Evolutionary conservation across 1,140 invertebrate species (phyloP).

Genomic region (Drosophila sp.): DNA sequence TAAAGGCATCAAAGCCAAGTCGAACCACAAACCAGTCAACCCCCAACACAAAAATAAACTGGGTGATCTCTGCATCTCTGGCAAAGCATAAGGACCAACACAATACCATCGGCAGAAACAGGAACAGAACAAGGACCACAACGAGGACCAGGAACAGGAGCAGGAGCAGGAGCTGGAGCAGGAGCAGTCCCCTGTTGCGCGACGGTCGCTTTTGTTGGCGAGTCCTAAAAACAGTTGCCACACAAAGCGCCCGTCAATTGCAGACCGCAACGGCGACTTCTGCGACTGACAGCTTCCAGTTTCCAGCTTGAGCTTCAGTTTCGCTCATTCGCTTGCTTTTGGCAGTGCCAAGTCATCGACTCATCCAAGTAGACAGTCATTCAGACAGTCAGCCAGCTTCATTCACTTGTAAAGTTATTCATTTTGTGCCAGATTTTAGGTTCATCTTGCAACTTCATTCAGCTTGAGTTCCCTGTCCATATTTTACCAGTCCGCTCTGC

Average conservation of each 20-base stretch:
- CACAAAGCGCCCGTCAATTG: slow-evolving; percentile 80
- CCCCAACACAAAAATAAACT: slow-evolving; percentile 9
- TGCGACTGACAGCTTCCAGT: slow-evolving; percentile 69
- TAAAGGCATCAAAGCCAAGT: slow-evolving; percentile 49
- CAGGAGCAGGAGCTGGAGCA: slow-evolving; percentile 6
- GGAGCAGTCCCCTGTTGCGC: slow-evolving; percentile 65
- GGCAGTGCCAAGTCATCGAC: slow-evolving; percentile 37
- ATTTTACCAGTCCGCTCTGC: slow-evolving; percentile 39
- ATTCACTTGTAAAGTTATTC: slow-evolving; percentile 68
- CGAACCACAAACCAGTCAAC: slow-evolving; percentile 63
- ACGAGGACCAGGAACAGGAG: not conserved
- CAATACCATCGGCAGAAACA: not conserved
- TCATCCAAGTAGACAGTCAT: slow-evolving; percentile 24
- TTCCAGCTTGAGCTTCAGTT: slow-evolving; percentile 33
- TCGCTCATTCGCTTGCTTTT: slow-evolving; percentile 10
- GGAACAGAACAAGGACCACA: slow-evolving; percentile 2
- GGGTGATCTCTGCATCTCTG: slow-evolving; percentile 27
- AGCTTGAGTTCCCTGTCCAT: slow-evolving; percentile 5
- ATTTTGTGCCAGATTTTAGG: slow-evolving; percentile 73
- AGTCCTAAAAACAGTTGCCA: slow-evolving; percentile 74
- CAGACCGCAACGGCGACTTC: slow-evolving; percentile 49
- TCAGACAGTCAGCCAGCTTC: slow-evolving; percentile 30
- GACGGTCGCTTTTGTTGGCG: slow-evolving; percentile 62
- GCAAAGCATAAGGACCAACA: not conserved
- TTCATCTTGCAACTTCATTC: slow-evolving; percentile 51